These are phyloP conservation scores for Ischnus inquisitorius DNA, from an alignment of 2,888 invertebrate genomes.

Conservation along the genomic window DNA sequence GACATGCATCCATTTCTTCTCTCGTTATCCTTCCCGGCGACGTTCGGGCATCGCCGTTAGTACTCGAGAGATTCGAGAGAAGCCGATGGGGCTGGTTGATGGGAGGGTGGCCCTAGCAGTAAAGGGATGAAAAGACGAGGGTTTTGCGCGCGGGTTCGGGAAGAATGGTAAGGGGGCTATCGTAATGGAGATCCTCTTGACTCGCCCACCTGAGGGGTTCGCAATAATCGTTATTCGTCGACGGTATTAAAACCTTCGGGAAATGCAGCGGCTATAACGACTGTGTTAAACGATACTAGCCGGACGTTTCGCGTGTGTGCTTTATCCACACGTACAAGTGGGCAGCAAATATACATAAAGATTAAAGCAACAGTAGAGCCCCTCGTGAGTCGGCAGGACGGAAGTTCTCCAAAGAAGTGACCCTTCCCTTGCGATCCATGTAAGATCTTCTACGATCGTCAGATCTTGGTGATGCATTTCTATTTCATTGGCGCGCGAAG, in stretches of 20 bases:
- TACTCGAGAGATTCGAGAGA: constrained; percentile 22
- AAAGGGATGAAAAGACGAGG: constrained; percentile 13
- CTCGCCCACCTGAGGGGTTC: constrained; percentile 28
- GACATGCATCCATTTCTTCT: not conserved
- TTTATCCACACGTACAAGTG: constrained; percentile 12
- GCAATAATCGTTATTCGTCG: constrained; percentile 50
- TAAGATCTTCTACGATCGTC: no score
- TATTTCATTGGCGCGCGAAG: not conserved
- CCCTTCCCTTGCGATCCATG: no score
- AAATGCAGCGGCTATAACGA: constrained; percentile 19
- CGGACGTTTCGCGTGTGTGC: not conserved
- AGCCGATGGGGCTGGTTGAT: constrained; percentile 15
- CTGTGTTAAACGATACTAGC: constrained; percentile 19
- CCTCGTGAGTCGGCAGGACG: not conserved
- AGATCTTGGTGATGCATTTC: not conserved
- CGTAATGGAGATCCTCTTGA: constrained; percentile 46
- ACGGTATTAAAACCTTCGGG: constrained; percentile 37
- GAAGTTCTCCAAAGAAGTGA: not conserved
- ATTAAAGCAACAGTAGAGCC: not conserved
- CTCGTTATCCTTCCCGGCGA: constrained; percentile 21
- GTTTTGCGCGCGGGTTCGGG: not conserved
- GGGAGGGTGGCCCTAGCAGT: not conserved
- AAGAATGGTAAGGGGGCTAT: constrained; percentile 5
- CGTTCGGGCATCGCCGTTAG: constrained; percentile 3
- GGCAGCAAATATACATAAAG: constrained; percentile 16